Evolutionary conservation across 1,140 invertebrate genomes (phyloP), one percentile per base, ranked within the genome.

Genomic region (Ridgeia piscesae): DNA sequence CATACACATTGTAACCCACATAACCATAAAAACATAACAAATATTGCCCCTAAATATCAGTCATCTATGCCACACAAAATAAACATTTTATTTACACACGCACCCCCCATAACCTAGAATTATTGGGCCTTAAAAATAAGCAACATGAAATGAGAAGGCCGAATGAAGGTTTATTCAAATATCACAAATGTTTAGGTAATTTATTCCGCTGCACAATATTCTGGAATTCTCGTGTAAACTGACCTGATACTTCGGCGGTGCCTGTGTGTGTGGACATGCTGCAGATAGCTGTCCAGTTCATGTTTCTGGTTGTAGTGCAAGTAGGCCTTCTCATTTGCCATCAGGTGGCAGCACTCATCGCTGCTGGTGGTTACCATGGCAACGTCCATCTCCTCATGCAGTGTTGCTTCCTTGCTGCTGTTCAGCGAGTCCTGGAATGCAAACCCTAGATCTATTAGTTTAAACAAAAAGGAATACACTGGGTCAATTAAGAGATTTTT

Each of bases 341-440:
- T 34, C 89, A 90, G 35, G 9, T 42, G 34, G 33, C 35, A 34
- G 35, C 89, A 34, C 89, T 90, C 89, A 90, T 42, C 35, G 31
- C 89, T 90, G 89, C 35, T 90, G 17, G 34, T 90, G 17, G 89
- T 42, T 34, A 21, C 89, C 89, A 42, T 77, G 6, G 88, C 77
- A 0, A 58, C 42, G 17, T 93, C 93, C 89, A 92, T 94, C 90
- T 93, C 94, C 34, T 93, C 93, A 33, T 93, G 91, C n/a, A 93
- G 35, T 14, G 93, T 89, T 0, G 77, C 94, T 35, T 92, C 58
- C 58, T 77, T 77, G 58, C 17, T 77, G 58, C 58, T 77, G 58
- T 77, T 77, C 58, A 77, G 58, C 17, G 58, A 77, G 58, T 77
- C 58, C 58, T 77, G 58, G 27, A 77, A 77, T 0, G 58, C 58